Evolutionary conservation across 2,888 invertebrate genomes (phyloP).

Genomic region (Ectemnius continuus): DNA sequence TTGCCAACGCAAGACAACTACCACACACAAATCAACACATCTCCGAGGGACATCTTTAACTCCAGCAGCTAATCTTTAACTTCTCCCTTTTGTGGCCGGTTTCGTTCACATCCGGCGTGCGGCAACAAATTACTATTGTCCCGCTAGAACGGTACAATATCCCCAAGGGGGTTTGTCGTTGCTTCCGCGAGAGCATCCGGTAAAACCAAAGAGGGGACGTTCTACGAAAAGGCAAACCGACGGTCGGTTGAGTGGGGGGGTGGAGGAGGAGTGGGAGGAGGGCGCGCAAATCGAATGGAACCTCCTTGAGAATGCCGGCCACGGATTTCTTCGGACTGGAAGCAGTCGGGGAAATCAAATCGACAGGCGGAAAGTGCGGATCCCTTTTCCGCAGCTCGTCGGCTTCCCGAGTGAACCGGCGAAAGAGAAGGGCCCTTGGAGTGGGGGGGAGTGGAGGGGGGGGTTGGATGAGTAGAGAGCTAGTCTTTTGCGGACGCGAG

Average conservation of each 20-base stretch:
- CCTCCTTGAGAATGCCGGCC: constrained; percentile 51
- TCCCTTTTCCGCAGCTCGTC: constrained; percentile 26
- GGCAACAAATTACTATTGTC: no score
- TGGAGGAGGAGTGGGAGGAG: neutral
- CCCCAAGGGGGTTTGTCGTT: no score
- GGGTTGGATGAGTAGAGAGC: neutral
- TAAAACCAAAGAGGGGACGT: neutral
- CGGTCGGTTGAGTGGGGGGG: neutral
- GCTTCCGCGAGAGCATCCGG: constrained; percentile 1
- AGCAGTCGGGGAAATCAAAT: constrained; percentile 55
- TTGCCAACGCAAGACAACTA: no score
- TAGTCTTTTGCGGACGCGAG: constrained; percentile 56
- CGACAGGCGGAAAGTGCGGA: constrained; percentile 40
- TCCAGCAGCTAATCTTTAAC: no score
- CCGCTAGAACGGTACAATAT: no score
- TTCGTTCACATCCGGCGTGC: no score
- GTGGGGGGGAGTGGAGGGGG: no score
- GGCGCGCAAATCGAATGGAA: constrained; percentile 11
- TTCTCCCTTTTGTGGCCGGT: no score
- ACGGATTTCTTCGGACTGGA: constrained; percentile 55
- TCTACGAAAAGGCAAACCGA: neutral
- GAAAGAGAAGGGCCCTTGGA: no score
- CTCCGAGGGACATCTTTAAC: no score
- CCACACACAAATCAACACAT: no score
- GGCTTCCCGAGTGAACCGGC: neutral